Evolutionary conservation across 92 coral and sea anemone genomes (phyloP).

Genomic region (Scolanthus callimorphus): DNA sequence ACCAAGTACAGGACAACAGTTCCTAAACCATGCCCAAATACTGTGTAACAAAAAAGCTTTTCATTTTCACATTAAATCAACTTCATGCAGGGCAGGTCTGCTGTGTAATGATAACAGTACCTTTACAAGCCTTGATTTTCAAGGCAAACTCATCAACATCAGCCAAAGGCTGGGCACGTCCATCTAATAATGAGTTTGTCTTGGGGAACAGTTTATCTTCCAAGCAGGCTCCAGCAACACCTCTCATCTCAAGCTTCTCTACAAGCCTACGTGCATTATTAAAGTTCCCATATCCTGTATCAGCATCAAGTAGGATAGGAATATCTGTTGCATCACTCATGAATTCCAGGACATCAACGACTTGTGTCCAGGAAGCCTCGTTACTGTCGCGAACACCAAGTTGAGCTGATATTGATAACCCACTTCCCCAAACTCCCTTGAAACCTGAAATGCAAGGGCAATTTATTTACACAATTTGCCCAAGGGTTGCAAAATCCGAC

Average conservation of each 20-base stretch:
- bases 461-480: no score
- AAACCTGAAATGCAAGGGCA: slow-evolving; percentile 86
- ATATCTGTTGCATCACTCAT: slow-evolving; percentile 97
- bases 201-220: slow-evolving; percentile 98
- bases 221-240: slow-evolving; percentile 95
- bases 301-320: slow-evolving; percentile 97
- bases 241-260: slow-evolving; percentile 85
- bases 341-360: slow-evolving; percentile 90
- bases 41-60: no score
- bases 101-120: no score
- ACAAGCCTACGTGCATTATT: slow-evolving; percentile 96
- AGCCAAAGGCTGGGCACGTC: slow-evolving; percentile 96
- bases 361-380: slow-evolving; percentile 99
- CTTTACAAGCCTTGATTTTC: slow-evolving; percentile 98
- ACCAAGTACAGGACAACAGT: no score
- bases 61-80: no score
- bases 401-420: slow-evolving; percentile 94
- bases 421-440: slow-evolving; percentile 99
- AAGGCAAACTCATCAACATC: slow-evolving; percentile 91
- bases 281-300: slow-evolving; percentile 98
- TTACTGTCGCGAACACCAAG: slow-evolving; percentile 97
- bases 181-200: slow-evolving; percentile 93
- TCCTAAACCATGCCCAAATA: no score
- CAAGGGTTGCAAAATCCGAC: no score
- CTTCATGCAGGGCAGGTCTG: no score